These are phyloP conservation scores for Drosophila lacertosa DNA, from an alignment of 1,140 invertebrate species.

Conservation along the genomic window DNA sequence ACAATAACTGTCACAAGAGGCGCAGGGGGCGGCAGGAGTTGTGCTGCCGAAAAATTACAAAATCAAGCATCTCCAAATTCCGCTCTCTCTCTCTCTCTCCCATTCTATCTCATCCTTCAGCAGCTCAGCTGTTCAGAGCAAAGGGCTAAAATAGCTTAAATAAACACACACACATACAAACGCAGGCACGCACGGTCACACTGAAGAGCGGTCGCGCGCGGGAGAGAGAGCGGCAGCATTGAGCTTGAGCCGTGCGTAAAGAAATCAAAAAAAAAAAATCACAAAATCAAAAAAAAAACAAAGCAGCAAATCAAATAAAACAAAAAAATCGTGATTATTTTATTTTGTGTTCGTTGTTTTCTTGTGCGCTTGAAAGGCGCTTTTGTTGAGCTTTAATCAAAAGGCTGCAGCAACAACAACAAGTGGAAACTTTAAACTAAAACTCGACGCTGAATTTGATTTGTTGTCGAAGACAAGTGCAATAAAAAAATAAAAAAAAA, in stretches of 20 bases:
- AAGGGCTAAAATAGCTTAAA: conserved; percentile 41
- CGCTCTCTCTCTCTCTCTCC: background rate
- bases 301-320: conserved; percentile 36
- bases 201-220: background rate
- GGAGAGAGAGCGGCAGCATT: conserved; percentile 12
- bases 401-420: conserved; percentile 42
- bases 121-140: conserved; percentile 38
- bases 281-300: conserved; percentile 16
- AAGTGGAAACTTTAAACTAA: conserved; percentile 22
- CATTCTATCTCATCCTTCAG: background rate
- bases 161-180: conserved; percentile 14
- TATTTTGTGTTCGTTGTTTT: conserved; percentile 7
- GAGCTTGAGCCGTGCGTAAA: conserved; percentile 48
- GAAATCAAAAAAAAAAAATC: conserved; percentile 24
- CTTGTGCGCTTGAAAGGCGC: conserved; percentile 28
- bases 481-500: conserved; percentile 55
- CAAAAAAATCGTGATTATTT: conserved; percentile 30
- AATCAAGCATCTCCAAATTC: conserved; percentile 20
- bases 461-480: conserved; percentile 54
- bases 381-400: conserved; percentile 45
- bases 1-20: conserved; percentile 29
- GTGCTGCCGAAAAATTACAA: conserved; percentile 20
- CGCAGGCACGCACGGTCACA: conserved; percentile 11
- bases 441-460: conserved; percentile 21
- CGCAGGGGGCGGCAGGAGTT: conserved; percentile 14